A percentile compares a stretch with the other conserved stretches of the same genome.
phyloP scores from a whole-genome alignment of 2,113 vertebrate genomes.

The Tetrao urogallus region DNA sequence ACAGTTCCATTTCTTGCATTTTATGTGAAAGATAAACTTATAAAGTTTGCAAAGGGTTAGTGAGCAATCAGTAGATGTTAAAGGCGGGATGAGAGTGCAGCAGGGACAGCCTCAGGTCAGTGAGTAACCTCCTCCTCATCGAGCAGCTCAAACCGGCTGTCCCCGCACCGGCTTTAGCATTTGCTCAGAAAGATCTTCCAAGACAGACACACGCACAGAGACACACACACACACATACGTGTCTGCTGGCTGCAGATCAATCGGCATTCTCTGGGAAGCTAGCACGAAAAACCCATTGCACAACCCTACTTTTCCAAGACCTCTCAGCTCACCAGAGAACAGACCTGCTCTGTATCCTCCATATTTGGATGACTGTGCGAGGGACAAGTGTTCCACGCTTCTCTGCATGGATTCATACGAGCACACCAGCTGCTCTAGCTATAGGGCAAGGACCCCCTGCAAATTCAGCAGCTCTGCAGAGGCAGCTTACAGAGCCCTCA shows the following conservation, averaged over 20 bases:
- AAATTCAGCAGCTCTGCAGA: conserved; percentile 69
- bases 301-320: conserved; percentile 61
- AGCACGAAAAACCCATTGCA: conserved; percentile 40
- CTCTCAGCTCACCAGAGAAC: conserved; percentile 70
- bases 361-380: conserved; percentile 69
- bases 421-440: conserved; percentile 72
- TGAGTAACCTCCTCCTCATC: neutral
- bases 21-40: neutral
- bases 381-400: conserved; percentile 71
- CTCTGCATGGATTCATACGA: conserved; percentile 65
- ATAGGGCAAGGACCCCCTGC: conserved; percentile 67
- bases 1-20: neutral
- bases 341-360: conserved; percentile 68
- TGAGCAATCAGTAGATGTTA: conserved; percentile 25
- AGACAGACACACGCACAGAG: conserved; percentile 18
- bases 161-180: conserved; percentile 33
- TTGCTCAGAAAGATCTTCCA: conserved; percentile 40
- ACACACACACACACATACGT: conserved; percentile 19
- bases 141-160: neutral
- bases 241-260: conserved; percentile 58
- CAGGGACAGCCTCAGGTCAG: neutral
- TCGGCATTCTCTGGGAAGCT: neutral
- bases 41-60: conserved; percentile 8
- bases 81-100: neutral
- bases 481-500: conserved; percentile 58